These are phyloP conservation scores for Neoitamus cyanurus DNA, from an alignment of 2,888 invertebrate species.

Conservation along the genomic window DNA sequence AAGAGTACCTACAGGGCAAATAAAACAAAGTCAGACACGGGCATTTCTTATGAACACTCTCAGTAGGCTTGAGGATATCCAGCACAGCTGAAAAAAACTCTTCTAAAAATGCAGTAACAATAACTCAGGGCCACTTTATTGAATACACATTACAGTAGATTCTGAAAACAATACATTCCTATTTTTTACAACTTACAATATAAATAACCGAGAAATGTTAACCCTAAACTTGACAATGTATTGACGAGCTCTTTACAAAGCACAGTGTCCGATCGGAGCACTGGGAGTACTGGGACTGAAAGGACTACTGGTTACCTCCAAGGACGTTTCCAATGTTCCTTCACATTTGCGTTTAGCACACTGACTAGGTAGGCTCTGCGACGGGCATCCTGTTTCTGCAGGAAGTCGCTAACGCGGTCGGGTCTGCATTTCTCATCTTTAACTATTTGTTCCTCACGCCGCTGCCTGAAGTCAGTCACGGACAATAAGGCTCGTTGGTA, in stretches of 20 bases:
- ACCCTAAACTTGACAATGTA: neutral
- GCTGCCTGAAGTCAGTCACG: neutral
- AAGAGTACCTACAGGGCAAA: too few species aligned
- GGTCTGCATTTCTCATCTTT: slow-evolving; percentile 1
- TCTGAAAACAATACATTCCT: neutral
- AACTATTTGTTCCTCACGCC: neutral
- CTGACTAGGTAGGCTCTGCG: slow-evolving; percentile 45
- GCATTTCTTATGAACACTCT: too few species aligned
- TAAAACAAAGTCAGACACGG: too few species aligned
- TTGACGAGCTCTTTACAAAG: neutral
- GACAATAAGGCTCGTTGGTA: slow-evolving; percentile 73
- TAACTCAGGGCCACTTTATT: neutral
- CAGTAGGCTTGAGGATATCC: too few species aligned
- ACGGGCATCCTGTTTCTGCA: slow-evolving; percentile 40
- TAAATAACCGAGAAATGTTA: neutral
- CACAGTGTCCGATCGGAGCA: neutral
- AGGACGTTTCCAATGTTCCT: neutral
- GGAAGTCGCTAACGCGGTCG: slow-evolving; percentile 48
- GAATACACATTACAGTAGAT: neutral
- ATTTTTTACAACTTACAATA: neutral
- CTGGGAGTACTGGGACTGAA: too few species aligned
- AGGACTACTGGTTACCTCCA: neutral
- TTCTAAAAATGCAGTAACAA: neutral
- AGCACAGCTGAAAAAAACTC: too few species aligned
- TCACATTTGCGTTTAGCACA: slow-evolving; percentile 47